Base-by-base conservation (phyloP, 2,888 invertebrate species). In the Listrodromus nycthemerus region DNA sequence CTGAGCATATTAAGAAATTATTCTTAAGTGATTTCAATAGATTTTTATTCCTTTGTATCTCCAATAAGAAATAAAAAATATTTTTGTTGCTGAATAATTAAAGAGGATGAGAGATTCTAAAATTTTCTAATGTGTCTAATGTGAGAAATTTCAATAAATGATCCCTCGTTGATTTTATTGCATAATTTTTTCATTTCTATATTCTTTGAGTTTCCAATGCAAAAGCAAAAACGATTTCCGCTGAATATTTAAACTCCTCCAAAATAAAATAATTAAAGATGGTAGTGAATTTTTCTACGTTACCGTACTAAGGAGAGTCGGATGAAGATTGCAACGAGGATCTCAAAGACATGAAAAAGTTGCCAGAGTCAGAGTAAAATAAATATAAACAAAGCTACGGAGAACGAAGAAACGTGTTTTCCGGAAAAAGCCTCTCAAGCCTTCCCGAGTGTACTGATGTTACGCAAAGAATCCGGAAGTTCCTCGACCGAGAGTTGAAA, bases 381-480 rank as follows among this genome's bases (percentile, higher is more conserved):
- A 63, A 69, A 70, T 27, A 52, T 30, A 33, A 63, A 33, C 50
- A 63, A 70, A 37, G n/a, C 13, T 70, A 5, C 2, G 33, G 24
- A 41, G 61, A 63, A 48, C 45, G 50, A 45, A 41, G 19, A 41
- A 27, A 37, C 61, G 63, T 52, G 61, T 61, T 78, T 37, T 50
- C 63, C 45, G 10, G 52, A 16, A 45, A n/a, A 24, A 70, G 63
- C 37, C 63, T 52, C 61, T 70, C 48, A 70, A 50, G 19, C 63
- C 21, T 52, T 33, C 50, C 37, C 30, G 52, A 63, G 50, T 50
- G 63, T 41, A 30, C 63, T 70, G 37, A 63, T 24, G 50, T 78
- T 41, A 24, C 50, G 37, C 10, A 37, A 48, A 77, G 61, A 70
- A 50, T 50, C 33, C 33, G 19, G n/a, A 69, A 61, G 69, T 70